A percentile compares a stretch with the other conserved stretches of the same genome.
phyloP scores from a whole-genome alignment of 1,140 invertebrate species.

The Drosophila teissieri region DNA sequence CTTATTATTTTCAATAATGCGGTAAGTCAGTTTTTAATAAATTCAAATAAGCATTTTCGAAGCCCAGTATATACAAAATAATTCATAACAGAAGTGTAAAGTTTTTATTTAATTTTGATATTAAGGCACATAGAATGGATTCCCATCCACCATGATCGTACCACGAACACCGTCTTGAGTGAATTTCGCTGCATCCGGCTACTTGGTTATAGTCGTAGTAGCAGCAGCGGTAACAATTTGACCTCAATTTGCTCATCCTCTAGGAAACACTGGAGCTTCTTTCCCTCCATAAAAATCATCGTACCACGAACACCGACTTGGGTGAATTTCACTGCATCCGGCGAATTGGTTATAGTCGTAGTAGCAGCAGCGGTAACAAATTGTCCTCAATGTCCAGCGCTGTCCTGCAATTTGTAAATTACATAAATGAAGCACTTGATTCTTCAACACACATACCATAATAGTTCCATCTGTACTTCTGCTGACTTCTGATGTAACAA shows the following conservation, averaged over 20 bases:
- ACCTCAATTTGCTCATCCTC: too few species aligned
- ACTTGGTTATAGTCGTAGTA: conserved; percentile 33
- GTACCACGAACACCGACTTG: conserved; percentile 30
- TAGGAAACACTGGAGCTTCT: too few species aligned
- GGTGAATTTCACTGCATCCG: conserved; percentile 58
- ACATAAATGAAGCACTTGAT: neutral
- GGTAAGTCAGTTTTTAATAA: too few species aligned
- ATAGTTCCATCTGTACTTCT: conserved; percentile 14
- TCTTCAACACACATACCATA: conserved; percentile 29
- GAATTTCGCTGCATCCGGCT: conserved; percentile 58
- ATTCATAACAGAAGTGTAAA: too few species aligned
- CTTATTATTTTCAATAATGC: too few species aligned
- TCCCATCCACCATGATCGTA: neutral
- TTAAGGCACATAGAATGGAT: neutral
- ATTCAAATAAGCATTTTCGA: too few species aligned
- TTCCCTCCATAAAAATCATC: too few species aligned
- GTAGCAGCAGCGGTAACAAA: conserved; percentile 69
- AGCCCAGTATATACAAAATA: too few species aligned
- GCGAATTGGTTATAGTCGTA: conserved; percentile 39
- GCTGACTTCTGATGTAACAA: conserved; percentile 51
- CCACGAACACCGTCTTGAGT: conserved; percentile 40
- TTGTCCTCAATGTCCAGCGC: conserved; percentile 1
- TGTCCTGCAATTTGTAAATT: conserved; percentile 23
- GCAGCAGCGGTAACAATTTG: conserved; percentile 68
- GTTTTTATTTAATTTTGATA: too few species aligned